A percentile compares a stretch with the other conserved stretches of the same genome.
These are phyloP conservation scores for Anodontia alba DNA, from an alignment of 2,888 invertebrate genomes.

Conservation along the genomic window DNA sequence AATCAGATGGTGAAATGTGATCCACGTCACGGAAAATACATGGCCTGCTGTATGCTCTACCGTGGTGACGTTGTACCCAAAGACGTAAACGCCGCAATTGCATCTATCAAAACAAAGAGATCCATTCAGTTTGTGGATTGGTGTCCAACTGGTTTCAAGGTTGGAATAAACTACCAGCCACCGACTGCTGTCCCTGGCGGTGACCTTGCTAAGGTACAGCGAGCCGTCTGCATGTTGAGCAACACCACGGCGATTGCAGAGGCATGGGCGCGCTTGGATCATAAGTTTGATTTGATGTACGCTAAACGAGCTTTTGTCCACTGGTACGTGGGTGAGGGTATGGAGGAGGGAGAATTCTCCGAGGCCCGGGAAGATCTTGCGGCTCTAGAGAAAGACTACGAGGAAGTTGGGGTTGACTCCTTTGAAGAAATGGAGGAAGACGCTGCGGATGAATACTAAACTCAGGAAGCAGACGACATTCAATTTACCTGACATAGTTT, in stretches of 20 bases:
- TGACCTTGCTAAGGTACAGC: slow-evolving; percentile 88
- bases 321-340: slow-evolving; percentile 86
- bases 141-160: slow-evolving; percentile 84
- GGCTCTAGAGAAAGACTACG: slow-evolving; percentile 76
- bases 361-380: slow-evolving; percentile 76
- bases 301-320: slow-evolving; percentile 81
- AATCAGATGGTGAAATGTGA: slow-evolving; percentile 84
- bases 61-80: slow-evolving; percentile 77
- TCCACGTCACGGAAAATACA: slow-evolving; percentile 85
- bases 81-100: slow-evolving; percentile 79
- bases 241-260: slow-evolving; percentile 86
- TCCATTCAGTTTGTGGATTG: slow-evolving; percentile 81
- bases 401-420: slow-evolving; percentile 49
- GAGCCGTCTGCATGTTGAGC: slow-evolving; percentile 85
- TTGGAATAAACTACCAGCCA: slow-evolving; percentile 93
- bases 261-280: slow-evolving; percentile 84
- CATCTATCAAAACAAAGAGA: slow-evolving; percentile 53
- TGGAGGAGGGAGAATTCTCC: slow-evolving; percentile 77
- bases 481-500: no score
- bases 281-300: slow-evolving; percentile 82
- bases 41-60: slow-evolving; percentile 79
- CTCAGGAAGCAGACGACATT: no score
- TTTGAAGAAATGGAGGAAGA: slow-evolving; percentile 28
- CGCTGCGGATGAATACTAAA: slow-evolving; percentile 82
- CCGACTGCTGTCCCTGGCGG: slow-evolving; percentile 93